Percentiles rank a stretch among this genome's conserved stretches.
Conservation (phyloP, 1,140 invertebrate species). For the Bombyx mori region ASM3026992v2 NC_085110.1:12765501-12766000, state of each 20-base stretch:
- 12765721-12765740: too few relatives aligned
- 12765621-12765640: not conserved
- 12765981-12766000: slow-evolving; percentile 57
- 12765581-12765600: not conserved
- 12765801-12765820: too few relatives aligned
- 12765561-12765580: slow-evolving; percentile 1
- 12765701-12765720: too few relatives aligned
- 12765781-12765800: not conserved
- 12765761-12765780: too few relatives aligned
- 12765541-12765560: not conserved
- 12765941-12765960: slow-evolving; percentile 52
- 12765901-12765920: slow-evolving; percentile 41
- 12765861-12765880: slow-evolving; percentile 21
- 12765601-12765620: not conserved
- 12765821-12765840: not conserved
- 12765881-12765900: slow-evolving; percentile 57
- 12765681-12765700: too few relatives aligned
- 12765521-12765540: too few relatives aligned
- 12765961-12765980: slow-evolving; percentile 47
- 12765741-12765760: too few relatives aligned
- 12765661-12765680: too few relatives aligned
- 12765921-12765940: slow-evolving; percentile 55
- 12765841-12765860: slow-evolving; percentile 1
- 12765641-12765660: not conserved
- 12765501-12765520: not conserved